Conservation (phyloP, 64 coral and sea anemone genomes). For the Acropora tenuis region DNA sequence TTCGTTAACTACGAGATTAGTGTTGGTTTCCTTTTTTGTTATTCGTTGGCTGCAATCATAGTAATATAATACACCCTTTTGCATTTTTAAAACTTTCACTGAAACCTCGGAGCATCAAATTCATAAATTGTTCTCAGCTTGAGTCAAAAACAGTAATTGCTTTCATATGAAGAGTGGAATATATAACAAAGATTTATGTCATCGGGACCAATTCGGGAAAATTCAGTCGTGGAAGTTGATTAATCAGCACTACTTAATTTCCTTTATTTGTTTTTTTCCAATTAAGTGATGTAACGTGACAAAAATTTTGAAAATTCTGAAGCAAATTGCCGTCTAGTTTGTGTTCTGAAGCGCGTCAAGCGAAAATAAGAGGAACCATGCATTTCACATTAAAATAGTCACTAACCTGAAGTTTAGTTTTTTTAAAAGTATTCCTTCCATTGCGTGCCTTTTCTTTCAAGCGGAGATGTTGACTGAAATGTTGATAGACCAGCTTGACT, state of each 20-base stretch:
- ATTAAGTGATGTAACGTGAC: not conserved
- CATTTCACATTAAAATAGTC: no score
- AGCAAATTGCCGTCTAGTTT: not conserved
- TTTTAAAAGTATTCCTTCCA: not conserved
- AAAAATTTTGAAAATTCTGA: not conserved
- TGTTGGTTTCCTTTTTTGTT: no score
- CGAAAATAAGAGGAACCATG: no score
- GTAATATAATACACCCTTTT: not conserved
- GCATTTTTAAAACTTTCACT: not conserved
- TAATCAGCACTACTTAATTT: not conserved
- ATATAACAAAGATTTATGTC: not conserved
- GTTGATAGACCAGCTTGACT: not conserved
- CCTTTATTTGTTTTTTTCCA: not conserved
- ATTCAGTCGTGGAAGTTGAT: not conserved
- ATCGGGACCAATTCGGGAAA: not conserved
- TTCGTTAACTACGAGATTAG: no score
- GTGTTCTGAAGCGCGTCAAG: no score
- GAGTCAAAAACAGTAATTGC: not conserved
- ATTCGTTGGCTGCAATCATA: no score
- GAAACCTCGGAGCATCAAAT: not conserved
- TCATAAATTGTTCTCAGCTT: not conserved
- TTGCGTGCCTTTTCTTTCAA: not conserved
- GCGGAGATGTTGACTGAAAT: not conserved
- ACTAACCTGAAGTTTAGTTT: no score
- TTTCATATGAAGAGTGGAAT: not conserved